These are phyloP conservation scores for Virgularia gustaviana DNA, from an alignment of 92 coral and sea anemone genomes.

Conservation along the genomic window DNA sequence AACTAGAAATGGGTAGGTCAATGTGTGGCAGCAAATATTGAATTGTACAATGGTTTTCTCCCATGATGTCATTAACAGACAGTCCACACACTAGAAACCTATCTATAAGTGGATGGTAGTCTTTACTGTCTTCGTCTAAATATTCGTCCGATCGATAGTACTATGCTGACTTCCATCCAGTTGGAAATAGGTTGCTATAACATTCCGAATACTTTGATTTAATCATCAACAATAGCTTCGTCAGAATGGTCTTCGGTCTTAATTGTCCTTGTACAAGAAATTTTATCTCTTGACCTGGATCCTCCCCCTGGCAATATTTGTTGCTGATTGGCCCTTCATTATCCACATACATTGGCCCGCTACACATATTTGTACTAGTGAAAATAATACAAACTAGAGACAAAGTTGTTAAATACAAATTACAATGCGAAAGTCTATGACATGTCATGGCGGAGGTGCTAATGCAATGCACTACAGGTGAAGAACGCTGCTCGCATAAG, in stretches of 20 bases:
- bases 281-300: background rate
- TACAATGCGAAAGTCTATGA: background rate
- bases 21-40: background rate
- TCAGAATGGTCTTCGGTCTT: background rate
- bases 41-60: background rate
- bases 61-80: constrained; percentile 22
- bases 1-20: background rate
- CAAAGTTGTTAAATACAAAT: background rate
- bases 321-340: background rate
- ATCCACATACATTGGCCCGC: background rate
- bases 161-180: constrained; percentile 30
- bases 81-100: constrained; percentile 24
- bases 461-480: background rate
- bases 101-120: constrained; percentile 32
- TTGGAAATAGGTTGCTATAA: constrained; percentile 17
- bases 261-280: background rate
- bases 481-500: background rate
- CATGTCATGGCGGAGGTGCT: background rate
- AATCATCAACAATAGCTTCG: constrained; percentile 19
- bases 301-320: background rate
- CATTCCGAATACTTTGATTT: constrained; percentile 36
- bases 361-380: background rate
- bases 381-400: background rate
- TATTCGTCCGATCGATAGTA: constrained; percentile 27
- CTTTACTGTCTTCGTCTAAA: constrained; percentile 17